These are phyloP conservation scores for Aphaenogaster ashmeadi DNA, from an alignment of 1,140 invertebrate species.

Conservation along the genomic window DNA sequence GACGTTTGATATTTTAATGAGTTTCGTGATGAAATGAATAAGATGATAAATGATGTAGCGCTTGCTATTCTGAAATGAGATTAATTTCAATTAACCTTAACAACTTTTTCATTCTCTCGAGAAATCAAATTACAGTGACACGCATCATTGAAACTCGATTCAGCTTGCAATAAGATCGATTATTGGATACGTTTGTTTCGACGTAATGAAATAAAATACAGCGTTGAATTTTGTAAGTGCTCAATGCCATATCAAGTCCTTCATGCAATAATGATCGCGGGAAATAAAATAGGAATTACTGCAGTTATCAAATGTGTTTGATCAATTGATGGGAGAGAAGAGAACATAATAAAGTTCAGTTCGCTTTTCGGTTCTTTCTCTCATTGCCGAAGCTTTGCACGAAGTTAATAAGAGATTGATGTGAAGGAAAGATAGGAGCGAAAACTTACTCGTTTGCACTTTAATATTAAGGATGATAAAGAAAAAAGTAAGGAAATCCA, in stretches of 20 bases:
- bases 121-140: slow-evolving; percentile 21
- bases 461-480: background rate
- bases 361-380: background rate
- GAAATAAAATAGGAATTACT: slow-evolving; percentile 1
- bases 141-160: slow-evolving; percentile 5
- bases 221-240: slow-evolving; percentile 7
- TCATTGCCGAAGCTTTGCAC: background rate
- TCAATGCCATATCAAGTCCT: background rate
- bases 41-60: slow-evolving; percentile 33
- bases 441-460: background rate
- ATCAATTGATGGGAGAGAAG: background rate
- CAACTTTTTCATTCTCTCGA: background rate
- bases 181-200: slow-evolving; percentile 33
- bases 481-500: background rate
- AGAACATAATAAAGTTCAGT: slow-evolving; percentile 25
- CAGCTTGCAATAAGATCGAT: slow-evolving; percentile 1
- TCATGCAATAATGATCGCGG: background rate
- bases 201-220: slow-evolving; percentile 46
- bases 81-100: slow-evolving; percentile 33
- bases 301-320: background rate
- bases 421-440: background rate
- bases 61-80: background rate
- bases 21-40: slow-evolving; percentile 7
- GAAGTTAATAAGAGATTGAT: slow-evolving; percentile 18
- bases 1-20: slow-evolving; percentile 20